These are phyloP conservation scores for Chrysomela aeneicollis DNA, from an alignment of 2,888 invertebrate genomes.

Conservation along the genomic window DNA sequence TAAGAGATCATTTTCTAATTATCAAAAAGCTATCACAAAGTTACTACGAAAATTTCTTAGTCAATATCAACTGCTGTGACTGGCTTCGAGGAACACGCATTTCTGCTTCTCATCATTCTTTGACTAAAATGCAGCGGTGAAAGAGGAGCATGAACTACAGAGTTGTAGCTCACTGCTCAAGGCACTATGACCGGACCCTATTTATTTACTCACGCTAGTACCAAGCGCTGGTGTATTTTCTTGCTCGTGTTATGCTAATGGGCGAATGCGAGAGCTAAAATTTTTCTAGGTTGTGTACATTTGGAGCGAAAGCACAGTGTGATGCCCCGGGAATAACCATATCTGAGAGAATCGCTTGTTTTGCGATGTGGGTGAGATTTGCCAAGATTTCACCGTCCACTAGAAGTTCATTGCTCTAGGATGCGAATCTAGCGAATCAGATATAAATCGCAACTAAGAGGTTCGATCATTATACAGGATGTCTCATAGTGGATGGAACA, in stretches of 20 bases:
- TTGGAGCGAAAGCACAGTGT: conserved; percentile 3
- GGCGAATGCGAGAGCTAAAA: conserved; percentile 14
- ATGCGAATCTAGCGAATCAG: no score
- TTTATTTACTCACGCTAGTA: conserved; percentile 32
- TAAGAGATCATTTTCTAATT: no score
- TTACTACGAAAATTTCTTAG: no score
- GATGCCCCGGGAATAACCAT: conserved; percentile 1
- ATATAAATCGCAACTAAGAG: no score
- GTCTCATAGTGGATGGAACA: no score
- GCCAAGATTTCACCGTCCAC: no score
- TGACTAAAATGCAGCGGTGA: conserved; percentile 10
- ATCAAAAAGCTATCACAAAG: no score
- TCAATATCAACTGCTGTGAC: no score
- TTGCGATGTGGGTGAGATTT: no score
- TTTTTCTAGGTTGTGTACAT: conserved; percentile 26
- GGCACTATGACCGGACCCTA: conserved; percentile 25
- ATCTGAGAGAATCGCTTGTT: background rate
- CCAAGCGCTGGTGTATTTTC: conserved; percentile 26
- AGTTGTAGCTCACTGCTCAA: conserved; percentile 26
- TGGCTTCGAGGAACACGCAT: background rate
- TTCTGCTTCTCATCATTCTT: background rate
- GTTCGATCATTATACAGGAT: no score
- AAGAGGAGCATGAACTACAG: conserved; percentile 27
- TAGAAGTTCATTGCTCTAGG: no score
- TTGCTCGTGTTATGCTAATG: conserved; percentile 30